phyloP scores from a whole-genome alignment of 2,113 vertebrate genomes.

The Jacana jacana region DNA sequence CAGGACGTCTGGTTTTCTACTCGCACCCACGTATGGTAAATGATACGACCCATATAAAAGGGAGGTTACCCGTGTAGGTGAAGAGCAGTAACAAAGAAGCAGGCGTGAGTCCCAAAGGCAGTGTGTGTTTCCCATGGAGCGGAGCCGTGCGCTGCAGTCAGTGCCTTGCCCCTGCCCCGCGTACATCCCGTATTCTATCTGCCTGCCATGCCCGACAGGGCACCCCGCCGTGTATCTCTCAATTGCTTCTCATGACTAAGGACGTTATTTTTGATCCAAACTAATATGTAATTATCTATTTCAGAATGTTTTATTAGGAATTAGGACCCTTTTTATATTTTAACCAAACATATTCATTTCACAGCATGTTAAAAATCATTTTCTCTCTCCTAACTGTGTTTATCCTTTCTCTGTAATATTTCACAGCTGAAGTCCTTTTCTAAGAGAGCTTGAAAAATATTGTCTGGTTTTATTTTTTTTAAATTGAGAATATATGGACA shows the following conservation, averaged over 20 bases:
- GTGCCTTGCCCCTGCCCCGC: background rate
- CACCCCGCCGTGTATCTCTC: conserved; percentile 22
- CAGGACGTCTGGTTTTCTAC: background rate
- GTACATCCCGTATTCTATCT: background rate
- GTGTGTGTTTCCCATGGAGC: background rate
- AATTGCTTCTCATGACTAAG: conserved; percentile 55
- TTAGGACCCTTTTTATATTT: conserved; percentile 58
- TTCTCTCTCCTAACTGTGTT: conserved; percentile 23
- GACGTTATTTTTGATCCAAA: conserved; percentile 59
- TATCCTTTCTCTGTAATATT: conserved; percentile 39
- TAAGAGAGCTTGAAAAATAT: conserved; percentile 45
- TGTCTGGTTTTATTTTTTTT: conserved; percentile 6
- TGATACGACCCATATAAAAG: rapidly evolving
- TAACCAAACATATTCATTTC: conserved; percentile 62
- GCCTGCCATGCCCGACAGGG: background rate
- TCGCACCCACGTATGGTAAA: background rate
- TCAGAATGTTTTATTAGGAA: conserved; percentile 64
- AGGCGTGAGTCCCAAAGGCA: rapidly evolving
- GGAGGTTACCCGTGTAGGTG: background rate
- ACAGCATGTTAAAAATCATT: conserved; percentile 71
- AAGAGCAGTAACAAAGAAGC: background rate
- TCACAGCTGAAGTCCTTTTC: conserved; percentile 62
- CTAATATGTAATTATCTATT: conserved; percentile 58
- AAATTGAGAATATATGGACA: conserved; percentile 5
- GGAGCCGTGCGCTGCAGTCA: background rate